Evolutionary conservation across 2,113 vertebrate genomes (phyloP).

Genomic region (Pholis gunnellus): DNA sequence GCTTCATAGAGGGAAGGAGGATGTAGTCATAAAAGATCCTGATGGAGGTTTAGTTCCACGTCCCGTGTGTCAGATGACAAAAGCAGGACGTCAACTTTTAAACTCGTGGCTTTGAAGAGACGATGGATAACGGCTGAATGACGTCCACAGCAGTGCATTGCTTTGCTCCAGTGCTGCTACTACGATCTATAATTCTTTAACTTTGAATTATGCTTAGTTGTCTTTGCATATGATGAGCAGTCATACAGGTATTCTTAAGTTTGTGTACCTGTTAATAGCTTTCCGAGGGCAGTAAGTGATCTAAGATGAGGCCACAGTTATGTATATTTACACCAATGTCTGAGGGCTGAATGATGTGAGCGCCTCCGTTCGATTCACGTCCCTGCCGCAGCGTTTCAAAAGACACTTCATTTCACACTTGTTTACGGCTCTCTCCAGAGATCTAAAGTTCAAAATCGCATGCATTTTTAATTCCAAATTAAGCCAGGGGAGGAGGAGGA

Average conservation of each 20-base stretch:
- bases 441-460: slow-evolving; percentile 78
- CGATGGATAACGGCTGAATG: no score
- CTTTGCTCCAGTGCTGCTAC: no score
- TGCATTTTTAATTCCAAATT: slow-evolving; percentile 85
- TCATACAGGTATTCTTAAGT: background rate
- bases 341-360: slow-evolving; percentile 61
- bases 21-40: background rate
- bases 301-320: background rate
- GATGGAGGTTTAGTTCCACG: background rate
- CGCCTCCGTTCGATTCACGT: slow-evolving; percentile 68
- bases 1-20: background rate
- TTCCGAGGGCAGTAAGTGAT: background rate
- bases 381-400: slow-evolving; percentile 64
- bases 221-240: no score
- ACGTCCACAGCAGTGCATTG: no score
- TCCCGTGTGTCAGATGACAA: no score
- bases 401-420: slow-evolving; percentile 81
- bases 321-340: no score
- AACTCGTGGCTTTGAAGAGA: no score
- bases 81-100: background rate
- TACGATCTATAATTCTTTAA: no score
- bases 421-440: slow-evolving; percentile 79
- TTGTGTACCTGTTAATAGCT: background rate
- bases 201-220: background rate
- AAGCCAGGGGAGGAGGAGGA: slow-evolving; percentile 64